Conservation (phyloP, 2,797 vertebrate species). For the Pristis pectinata region DNA sequence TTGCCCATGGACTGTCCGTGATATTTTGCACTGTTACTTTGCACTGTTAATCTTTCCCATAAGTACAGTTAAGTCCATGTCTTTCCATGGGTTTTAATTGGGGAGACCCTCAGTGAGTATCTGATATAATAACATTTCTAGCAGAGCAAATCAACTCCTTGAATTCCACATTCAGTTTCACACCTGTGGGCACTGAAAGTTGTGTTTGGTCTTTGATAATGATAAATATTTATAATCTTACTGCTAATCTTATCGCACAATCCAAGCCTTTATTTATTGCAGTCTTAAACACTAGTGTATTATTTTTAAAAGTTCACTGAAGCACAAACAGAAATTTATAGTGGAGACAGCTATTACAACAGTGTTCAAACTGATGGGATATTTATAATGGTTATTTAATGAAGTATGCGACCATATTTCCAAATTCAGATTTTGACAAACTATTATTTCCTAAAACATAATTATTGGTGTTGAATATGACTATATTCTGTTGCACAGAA, state of each 20-base stretch:
- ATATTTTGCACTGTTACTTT: neutral
- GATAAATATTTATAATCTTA: neutral
- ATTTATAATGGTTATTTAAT: neutral
- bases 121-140: neutral
- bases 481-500: neutral
- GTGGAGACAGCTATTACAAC: neutral
- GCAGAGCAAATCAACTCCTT: neutral
- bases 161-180: neutral
- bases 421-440: neutral
- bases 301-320: neutral
- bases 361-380: neutral
- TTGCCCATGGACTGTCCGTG: neutral
- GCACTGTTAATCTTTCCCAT: too few relatives aligned
- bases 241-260: neutral
- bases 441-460: neutral
- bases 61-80: neutral
- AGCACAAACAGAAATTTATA: neutral
- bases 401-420: neutral
- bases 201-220: neutral
- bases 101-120: neutral
- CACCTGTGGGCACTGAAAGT: neutral
- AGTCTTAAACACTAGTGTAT: neutral
- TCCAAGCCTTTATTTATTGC: neutral
- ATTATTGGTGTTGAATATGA: neutral
- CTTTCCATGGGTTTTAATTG: neutral